phyloP scores from a whole-genome alignment of 2,797 vertebrate genomes.

The Paratrypauchen microcephalus region DNA sequence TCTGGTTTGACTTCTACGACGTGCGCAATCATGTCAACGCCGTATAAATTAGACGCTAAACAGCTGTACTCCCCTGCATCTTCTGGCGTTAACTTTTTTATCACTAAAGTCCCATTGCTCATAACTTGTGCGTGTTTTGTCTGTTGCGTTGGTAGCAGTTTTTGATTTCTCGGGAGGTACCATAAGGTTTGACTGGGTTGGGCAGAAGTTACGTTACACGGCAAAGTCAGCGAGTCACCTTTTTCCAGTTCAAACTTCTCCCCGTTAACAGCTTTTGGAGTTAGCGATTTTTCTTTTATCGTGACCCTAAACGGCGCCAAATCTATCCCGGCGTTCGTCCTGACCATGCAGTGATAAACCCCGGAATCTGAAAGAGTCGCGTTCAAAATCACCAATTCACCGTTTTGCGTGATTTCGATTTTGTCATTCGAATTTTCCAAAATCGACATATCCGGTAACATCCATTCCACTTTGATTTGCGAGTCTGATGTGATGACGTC shows the following conservation, averaged over 20 bases:
- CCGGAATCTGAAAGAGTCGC: conserved; percentile 73
- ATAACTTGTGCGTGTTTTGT: conserved; percentile 66
- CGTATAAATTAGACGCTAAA: conserved; percentile 77
- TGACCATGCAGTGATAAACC: conserved; percentile 78
- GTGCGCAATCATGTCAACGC: conserved; percentile 79
- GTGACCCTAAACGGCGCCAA: conserved; percentile 73
- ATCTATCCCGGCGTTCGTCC: conserved; percentile 69
- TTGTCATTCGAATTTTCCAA: conserved; percentile 62
- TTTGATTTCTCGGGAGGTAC: conserved; percentile 74
- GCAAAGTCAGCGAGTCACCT: conserved; percentile 66
- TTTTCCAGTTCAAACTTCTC: conserved; percentile 66
- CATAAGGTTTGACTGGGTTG: conserved; percentile 73
- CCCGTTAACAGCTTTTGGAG: conserved; percentile 77
- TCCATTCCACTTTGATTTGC: conserved; percentile 74
- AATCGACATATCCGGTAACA: conserved; percentile 76
- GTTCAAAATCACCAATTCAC: conserved; percentile 74
- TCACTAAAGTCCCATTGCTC: conserved; percentile 75
- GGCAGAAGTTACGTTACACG: conserved; percentile 73
- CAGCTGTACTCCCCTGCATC: conserved; percentile 82
- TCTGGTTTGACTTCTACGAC: conserved; percentile 64
- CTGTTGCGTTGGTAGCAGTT: conserved; percentile 66
- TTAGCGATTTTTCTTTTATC: conserved; percentile 70
- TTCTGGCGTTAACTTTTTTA: conserved; percentile 62
- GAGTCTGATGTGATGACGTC: conserved; percentile 62
- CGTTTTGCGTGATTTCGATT: conserved; percentile 58